Conservation (phyloP, 2,888 invertebrate genomes). For the Orchesella flavescens region DNA sequence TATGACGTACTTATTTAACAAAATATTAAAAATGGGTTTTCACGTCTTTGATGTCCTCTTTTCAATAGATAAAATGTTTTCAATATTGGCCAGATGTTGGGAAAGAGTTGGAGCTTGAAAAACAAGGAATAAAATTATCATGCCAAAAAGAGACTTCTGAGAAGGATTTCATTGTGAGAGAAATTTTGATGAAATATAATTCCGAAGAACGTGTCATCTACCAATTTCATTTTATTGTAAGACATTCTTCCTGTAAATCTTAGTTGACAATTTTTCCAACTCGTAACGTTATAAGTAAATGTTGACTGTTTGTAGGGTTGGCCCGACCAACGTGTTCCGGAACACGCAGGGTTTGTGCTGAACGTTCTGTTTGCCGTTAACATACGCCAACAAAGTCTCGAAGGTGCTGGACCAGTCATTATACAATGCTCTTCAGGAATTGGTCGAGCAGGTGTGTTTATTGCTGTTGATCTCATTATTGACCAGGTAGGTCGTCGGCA, state of each 20-base stretch:
- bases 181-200: constrained; percentile 81
- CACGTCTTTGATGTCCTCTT: no score
- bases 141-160: constrained; percentile 88
- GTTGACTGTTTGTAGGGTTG: constrained; percentile 79
- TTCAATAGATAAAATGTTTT: constrained; percentile 87
- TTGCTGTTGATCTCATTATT: constrained; percentile 98
- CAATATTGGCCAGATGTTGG: constrained; percentile 96
- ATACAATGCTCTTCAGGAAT: constrained; percentile 97
- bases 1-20: no score
- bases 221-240: constrained; percentile 87
- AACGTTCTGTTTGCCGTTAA: constrained; percentile 94
- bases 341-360: constrained; percentile 92
- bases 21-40: no score
- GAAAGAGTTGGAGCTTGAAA: constrained; percentile 83
- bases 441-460: constrained; percentile 98
- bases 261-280: no score
- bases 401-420: constrained; percentile 83
- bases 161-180: constrained; percentile 91
- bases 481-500: constrained; percentile 83
- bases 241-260: constrained; percentile 2
- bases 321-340: constrained; percentile 94
- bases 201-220: constrained; percentile 81
- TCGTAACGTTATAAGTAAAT: no score
- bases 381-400: constrained; percentile 83
- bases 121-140: constrained; percentile 82